Evolutionary conservation across 1,140 invertebrate genomes (phyloP).

Genomic region (Periplaneta americana): DNA sequence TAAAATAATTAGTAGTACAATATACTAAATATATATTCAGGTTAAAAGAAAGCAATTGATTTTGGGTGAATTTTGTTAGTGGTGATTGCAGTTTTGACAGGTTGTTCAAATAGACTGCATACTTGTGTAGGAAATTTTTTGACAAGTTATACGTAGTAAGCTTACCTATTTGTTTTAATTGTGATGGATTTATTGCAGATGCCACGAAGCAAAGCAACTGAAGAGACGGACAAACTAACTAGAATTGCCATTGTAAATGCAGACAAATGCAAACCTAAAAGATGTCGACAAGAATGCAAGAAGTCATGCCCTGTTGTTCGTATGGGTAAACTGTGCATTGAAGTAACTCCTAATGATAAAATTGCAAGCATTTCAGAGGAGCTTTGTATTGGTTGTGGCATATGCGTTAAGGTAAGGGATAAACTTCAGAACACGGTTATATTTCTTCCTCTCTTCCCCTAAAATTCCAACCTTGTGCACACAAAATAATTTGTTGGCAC

Average conservation of each 20-base stretch:
- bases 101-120: too few relatives aligned
- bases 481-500: too few relatives aligned
- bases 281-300: slow-evolving; percentile 98
- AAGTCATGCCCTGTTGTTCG: slow-evolving; percentile 97
- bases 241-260: slow-evolving; percentile 98
- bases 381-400: slow-evolving; percentile 99
- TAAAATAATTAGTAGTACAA: too few relatives aligned
- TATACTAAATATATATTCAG: too few relatives aligned
- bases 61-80: too few relatives aligned
- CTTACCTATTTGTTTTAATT: not conserved
- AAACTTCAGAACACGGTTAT: too few relatives aligned
- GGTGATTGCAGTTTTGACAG: too few relatives aligned
- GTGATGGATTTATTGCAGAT: slow-evolving; percentile 37
- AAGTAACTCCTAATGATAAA: slow-evolving; percentile 96
- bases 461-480: too few relatives aligned
- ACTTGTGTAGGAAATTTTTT: too few relatives aligned
- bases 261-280: slow-evolving; percentile 98
- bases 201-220: slow-evolving; percentile 67
- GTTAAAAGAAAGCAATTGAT: too few relatives aligned
- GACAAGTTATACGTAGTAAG: too few relatives aligned
- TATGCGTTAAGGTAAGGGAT: slow-evolving; percentile 76
- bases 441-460: too few relatives aligned
- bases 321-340: slow-evolving; percentile 99
- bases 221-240: slow-evolving; percentile 87
- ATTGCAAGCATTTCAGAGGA: slow-evolving; percentile 98